Base-by-base conservation (phyloP, 2,113 vertebrate genomes). In the Chroicocephalus ridibundus region DNA sequence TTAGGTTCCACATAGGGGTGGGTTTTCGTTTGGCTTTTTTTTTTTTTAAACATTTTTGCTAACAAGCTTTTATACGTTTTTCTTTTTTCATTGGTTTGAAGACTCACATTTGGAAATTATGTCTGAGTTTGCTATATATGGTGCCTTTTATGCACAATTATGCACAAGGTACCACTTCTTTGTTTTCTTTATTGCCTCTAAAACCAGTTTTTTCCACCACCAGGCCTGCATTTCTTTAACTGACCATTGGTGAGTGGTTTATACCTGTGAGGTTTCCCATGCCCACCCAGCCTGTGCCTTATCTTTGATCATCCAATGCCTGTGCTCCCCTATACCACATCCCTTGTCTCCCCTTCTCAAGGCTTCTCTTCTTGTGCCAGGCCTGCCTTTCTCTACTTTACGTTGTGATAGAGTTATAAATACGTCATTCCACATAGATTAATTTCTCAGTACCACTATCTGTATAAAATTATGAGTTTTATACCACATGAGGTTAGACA, bases 41-140 rank as follows among this genome's bases (percentile, higher is more conserved):
- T 2, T 31, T 44, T 22, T 38, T 61, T 51, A 29, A 55, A 68
- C 32, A 68, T 68, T 83, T 66, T 88, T 52, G 5, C 13, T 47
- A 29, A 51, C 10, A 15, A 5, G 2, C 3, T 62, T 87, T 44
- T 55, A 55, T 54, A 15, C 0, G 0, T 34, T 90, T 93, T 57
- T 61, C 1, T 68, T 72, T 60, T 54, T 44, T 54, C 10, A 21
- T 34, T 69, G 9, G 13, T 92, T 87, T 74, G 52, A 64, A 93
- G 38, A 34, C 40, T 65, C 55, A 57, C 1, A 49, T 46, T 88
- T 83, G 34, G 22, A 94, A 83, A 65, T 49, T 65, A 25, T 19
- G 17, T 58, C 15, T 40, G 32, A 80, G 8, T 65, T 81, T 84
- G 5, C 27, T 62, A 9, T 77, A 9, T 16, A 29, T 42, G 25